These are phyloP conservation scores for Trichomycterus rosablanca DNA, from an alignment of 2,113 vertebrate species.

Conservation along the genomic window DNA sequence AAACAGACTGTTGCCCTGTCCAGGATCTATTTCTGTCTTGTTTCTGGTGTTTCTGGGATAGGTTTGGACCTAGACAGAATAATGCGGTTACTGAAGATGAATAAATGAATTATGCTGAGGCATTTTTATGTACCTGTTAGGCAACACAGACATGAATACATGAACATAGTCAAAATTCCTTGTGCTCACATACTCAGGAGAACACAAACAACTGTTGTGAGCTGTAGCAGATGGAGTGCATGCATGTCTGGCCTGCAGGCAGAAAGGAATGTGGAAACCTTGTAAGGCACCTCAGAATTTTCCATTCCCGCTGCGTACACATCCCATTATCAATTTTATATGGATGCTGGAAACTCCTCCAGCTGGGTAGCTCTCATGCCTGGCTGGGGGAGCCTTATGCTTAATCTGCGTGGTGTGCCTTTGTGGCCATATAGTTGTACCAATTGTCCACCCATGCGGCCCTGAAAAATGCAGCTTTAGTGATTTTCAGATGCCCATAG, in stretches of 20 bases:
- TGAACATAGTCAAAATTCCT: neutral
- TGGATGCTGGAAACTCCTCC: constrained; percentile 67
- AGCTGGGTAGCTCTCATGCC: constrained; percentile 23
- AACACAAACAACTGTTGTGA: constrained; percentile 26
- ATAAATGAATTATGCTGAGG: too few relatives aligned
- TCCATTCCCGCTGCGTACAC: constrained; percentile 71
- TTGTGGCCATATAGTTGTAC: too few relatives aligned
- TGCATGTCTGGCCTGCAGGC: constrained; percentile 36
- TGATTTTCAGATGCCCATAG: too few relatives aligned
- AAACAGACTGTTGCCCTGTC: too few relatives aligned
- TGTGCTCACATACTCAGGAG: constrained; percentile 1
- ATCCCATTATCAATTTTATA: constrained; percentile 76
- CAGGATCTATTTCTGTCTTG: too few relatives aligned
- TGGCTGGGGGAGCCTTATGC: constrained; percentile 7
- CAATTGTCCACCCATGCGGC: too few relatives aligned
- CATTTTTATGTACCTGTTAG: too few relatives aligned
- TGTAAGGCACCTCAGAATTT: constrained; percentile 69
- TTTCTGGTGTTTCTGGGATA: too few relatives aligned
- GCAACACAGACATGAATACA: too few relatives aligned
- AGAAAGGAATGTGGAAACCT: constrained; percentile 56
- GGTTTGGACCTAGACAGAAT: too few relatives aligned
- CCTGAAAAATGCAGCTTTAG: too few relatives aligned
- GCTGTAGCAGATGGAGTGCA: constrained; percentile 49
- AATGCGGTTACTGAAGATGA: too few relatives aligned
- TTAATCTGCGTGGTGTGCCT: neutral